phyloP scores from a whole-genome alignment of 2,113 vertebrate genomes.

The Noturus placidus region DNA sequence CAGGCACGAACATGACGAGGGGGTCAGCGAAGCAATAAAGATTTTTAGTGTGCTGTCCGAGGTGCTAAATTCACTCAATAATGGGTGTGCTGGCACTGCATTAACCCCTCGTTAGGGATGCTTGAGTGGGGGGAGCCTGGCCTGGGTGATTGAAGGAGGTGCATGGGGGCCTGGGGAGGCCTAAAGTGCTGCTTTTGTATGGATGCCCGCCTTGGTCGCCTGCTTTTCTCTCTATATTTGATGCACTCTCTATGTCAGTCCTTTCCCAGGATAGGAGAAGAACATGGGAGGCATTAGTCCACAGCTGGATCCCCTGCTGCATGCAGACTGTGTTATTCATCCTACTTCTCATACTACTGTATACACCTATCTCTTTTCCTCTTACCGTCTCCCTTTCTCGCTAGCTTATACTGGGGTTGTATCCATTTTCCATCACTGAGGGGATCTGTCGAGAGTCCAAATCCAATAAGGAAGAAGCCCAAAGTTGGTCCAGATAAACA shows the following conservation, averaged over 20 bases:
- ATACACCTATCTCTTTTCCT: slow-evolving; percentile 39
- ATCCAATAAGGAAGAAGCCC: slow-evolving; percentile 75
- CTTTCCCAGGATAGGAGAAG: slow-evolving; percentile 42
- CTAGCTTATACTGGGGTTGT: slow-evolving; percentile 7
- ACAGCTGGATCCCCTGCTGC: slow-evolving; percentile 65
- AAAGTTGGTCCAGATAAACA: slow-evolving; percentile 79
- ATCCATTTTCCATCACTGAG: slow-evolving; percentile 71
- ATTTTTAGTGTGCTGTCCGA: slow-evolving; percentile 90
- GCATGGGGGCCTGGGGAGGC: slow-evolving; percentile 69
- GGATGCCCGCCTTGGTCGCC: slow-evolving; percentile 66
- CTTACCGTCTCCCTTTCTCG: slow-evolving; percentile 7
- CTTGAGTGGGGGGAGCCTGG: slow-evolving; percentile 60
- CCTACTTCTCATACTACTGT: not conserved
- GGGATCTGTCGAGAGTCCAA: slow-evolving; percentile 71
- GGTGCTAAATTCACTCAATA: slow-evolving; percentile 95
- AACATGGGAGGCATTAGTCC: slow-evolving; percentile 68
- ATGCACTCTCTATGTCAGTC: slow-evolving; percentile 68
- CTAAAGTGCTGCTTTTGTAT: slow-evolving; percentile 78
- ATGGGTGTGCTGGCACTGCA: slow-evolving; percentile 86
- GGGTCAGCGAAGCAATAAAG: slow-evolving; percentile 90
- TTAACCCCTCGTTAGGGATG: slow-evolving; percentile 87
- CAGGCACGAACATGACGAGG: slow-evolving; percentile 93
- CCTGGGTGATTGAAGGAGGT: slow-evolving; percentile 74
- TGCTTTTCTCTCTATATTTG: slow-evolving; percentile 62
- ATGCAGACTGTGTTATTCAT: slow-evolving; percentile 53